Base-by-base conservation (phyloP, 2,113 vertebrate genomes). In the Vireo altiloquus region DNA sequence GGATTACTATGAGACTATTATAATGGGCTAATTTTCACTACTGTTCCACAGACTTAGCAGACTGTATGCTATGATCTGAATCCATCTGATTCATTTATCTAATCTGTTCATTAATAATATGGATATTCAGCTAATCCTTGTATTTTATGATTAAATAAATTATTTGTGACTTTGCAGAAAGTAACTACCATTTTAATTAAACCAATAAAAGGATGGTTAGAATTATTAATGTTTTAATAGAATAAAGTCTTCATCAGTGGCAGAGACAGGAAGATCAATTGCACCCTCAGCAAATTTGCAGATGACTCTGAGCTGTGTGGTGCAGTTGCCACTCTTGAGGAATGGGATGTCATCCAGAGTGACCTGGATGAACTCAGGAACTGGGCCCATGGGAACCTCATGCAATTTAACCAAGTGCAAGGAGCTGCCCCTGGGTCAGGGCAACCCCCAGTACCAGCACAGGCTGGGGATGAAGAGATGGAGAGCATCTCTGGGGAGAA, bases 391-490 rank as follows among this genome's bases (percentile, higher is more conserved):
- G 33, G 7, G 19, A 74, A 30, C 2, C 5, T 82, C 19, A 82
- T 2, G 5, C 75, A 28, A 8, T 46, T 59, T 30, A 52, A 39
- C 5, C 28, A 52, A 6, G 9, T 17, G 7, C 46, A 39, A 60
- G 33, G 27, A 50, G 27, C 22, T 81, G 19, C 33, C 33, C 3
- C 27, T 28, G 52, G 28, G 22, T 13, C 2, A 1, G 37, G 19
- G 13, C 37, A 89, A 13, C 1, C 3, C 13, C 19, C 2, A 2
- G 7, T 30, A n/a, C 2, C 13, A 23, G 0, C 10, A 23, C 12
- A 59, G 52, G 10, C 52, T n/a, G 37, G 10, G 14, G 6, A 74
- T 39, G 19, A 46, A 24, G 6, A 59, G 52, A n/a, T 13, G 1
- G 2, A 59, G 27, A 74, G 27, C 37, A 52, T 23, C 68, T 4